Evolutionary conservation across 2,113 vertebrate genomes (phyloP), one percentile per base, ranked within the genome.

Genomic region (Nibea albiflora): DNA sequence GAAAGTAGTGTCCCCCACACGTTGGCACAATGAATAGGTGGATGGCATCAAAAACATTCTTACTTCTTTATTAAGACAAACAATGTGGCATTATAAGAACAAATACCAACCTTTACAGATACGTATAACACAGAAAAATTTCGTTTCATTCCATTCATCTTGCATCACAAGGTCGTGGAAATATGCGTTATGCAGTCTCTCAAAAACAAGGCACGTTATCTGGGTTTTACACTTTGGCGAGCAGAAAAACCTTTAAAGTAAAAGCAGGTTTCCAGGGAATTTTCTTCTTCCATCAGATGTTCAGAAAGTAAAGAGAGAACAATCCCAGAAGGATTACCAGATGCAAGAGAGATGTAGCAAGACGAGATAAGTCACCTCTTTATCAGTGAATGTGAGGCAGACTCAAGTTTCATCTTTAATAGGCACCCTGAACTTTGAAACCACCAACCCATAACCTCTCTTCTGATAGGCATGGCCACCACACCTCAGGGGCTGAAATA

Each of bases 401-500:
- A 63, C 8, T 44, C 16, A n/a, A 6, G 16, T 22, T 42, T 35
- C 19, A 26, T 17, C 3, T 10, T 15, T 15, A 3, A 14, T 19
- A 0, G 35, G 56, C 31, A 16, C 28, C 12, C 19, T 11, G 14
- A 63, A 47, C 31, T 54, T 49, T 57, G 20, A 58, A 53, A 58
- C 5, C 1, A 7, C 70, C 46, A 20, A 66, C 70, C 22, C 15
- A 2, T n/a, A 8, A 39, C 50, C 16, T 61, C n/a, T 35, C 22
- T 1, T 22, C 52, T 72, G 20, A 77, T 61, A 99, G 98, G 97
- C 64, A 91, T 96, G 14, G 95, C 96, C n/a, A 95, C 92, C 83
- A 97, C 98, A 5, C 96, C 97, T 0, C 95, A 93, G 35, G 97
- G 95, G 2, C 83, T 97, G 47, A 96, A 96, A 92, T 99, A 99